Percentiles rank a stretch among this genome's conserved stretches.
Evolutionary conservation across 2,888 invertebrate genomes (phyloP).

Genomic region (Lysandra coridon): DNA sequence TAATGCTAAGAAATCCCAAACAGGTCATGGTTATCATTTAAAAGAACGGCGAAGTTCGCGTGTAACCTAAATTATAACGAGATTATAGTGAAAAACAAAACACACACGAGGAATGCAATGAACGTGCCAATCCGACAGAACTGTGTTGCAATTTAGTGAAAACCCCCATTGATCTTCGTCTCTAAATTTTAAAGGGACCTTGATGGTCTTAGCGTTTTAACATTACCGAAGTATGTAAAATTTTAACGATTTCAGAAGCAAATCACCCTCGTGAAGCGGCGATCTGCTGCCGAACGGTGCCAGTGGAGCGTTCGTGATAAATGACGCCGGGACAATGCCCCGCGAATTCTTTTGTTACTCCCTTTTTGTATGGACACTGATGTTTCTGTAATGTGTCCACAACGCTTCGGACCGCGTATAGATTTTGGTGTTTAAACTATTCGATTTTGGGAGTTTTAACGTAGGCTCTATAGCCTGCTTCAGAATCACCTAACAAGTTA

Average conservation of each 20-base stretch:
- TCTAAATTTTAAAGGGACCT: no score
- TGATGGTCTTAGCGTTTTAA: not conserved
- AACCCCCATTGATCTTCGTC: no score
- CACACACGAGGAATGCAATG: no score
- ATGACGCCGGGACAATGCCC: constrained; percentile 73
- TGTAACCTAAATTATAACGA: no score
- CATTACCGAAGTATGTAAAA: constrained; percentile 23
- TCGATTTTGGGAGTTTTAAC: not conserved
- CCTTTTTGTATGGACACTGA: constrained; percentile 75
- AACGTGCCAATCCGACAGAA: no score
- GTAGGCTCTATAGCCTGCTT: not conserved
- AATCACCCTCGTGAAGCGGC: constrained; percentile 59
- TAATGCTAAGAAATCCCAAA: no score
- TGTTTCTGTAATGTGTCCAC: constrained; percentile 62
- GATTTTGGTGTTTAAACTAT: not conserved
- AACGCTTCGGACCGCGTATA: constrained; percentile 47
- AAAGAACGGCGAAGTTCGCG: no score
- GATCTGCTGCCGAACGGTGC: constrained; percentile 68
- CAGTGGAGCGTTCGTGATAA: constrained; percentile 76
- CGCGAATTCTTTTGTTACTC: constrained; percentile 76
- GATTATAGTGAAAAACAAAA: no score
- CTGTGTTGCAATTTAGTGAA: no score
- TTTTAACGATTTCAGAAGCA: constrained; percentile 41
- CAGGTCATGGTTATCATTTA: no score
- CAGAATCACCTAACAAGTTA: not conserved